Evolutionary conservation across 2,113 vertebrate genomes (phyloP).

Genomic region (Macaca mulatta): DNA sequence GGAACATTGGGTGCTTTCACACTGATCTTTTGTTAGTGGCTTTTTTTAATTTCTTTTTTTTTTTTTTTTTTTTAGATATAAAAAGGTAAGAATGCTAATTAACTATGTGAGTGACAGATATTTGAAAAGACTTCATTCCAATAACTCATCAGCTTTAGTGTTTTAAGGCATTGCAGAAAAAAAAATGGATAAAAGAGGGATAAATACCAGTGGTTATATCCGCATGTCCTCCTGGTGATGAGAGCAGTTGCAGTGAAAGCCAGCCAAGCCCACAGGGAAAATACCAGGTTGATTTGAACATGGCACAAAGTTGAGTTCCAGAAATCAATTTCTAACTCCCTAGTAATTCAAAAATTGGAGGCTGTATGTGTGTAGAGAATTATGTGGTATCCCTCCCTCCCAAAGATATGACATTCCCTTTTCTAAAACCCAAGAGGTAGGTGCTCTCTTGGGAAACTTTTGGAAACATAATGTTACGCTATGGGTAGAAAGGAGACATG

Average conservation of each 20-base stretch:
- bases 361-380: not conserved
- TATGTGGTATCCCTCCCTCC: not conserved
- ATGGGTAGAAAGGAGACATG: not conserved
- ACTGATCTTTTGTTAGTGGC: not conserved
- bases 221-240: conserved; percentile 20
- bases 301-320: not conserved
- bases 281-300: conserved; percentile 15
- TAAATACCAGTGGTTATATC: conserved; percentile 24
- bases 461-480: not conserved
- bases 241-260: not conserved
- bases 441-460: not conserved
- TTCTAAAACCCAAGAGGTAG: not conserved
- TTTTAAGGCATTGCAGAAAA: not conserved
- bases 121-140: conserved; percentile 27
- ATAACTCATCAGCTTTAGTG: not conserved
- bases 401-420: not conserved
- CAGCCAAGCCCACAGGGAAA: conserved; percentile 39
- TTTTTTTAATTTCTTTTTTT: not conserved
- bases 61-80: not conserved
- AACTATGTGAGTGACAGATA: not conserved
- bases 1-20: not conserved
- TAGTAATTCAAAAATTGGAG: not conserved
- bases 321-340: conserved; percentile 3
- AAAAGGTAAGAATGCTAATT: not conserved
- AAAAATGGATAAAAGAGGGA: not conserved